A percentile compares a stretch with the other conserved stretches of the same genome.
Evolutionary conservation across 2,113 vertebrate genomes (phyloP).

Genomic region (Spermophilus dauricus): DNA sequence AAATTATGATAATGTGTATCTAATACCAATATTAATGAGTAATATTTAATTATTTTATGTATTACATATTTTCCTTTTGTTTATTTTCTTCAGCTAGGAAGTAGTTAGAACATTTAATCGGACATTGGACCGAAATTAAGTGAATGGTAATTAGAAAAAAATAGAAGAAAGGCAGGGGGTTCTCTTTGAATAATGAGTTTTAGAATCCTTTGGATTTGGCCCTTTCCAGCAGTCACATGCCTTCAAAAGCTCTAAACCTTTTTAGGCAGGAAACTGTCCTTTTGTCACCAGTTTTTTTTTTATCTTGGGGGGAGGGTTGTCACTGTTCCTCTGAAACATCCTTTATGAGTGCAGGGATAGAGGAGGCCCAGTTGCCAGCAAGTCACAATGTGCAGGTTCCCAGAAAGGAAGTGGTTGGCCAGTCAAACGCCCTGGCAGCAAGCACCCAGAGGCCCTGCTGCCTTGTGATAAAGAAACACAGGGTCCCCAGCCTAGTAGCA

Average conservation of each 20-base stretch:
- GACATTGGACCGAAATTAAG: background rate
- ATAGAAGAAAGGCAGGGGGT: background rate
- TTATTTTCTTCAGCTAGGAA: constrained; percentile 28
- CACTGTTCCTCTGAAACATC: constrained; percentile 10
- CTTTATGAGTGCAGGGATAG: constrained; percentile 10
- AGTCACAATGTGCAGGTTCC: background rate
- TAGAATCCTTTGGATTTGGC: background rate
- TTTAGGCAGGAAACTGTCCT: constrained; percentile 23
- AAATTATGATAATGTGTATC: background rate
- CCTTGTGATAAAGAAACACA: constrained; percentile 4
- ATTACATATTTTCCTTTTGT: background rate
- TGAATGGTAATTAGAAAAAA: background rate
- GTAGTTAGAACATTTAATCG: background rate
- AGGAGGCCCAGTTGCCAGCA: background rate
- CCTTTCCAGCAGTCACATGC: background rate
- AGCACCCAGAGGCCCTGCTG: background rate
- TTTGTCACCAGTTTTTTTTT: background rate
- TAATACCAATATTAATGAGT: background rate
- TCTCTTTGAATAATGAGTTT: background rate
- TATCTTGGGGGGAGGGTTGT: background rate
- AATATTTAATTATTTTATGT: background rate
- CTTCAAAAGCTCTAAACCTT: background rate
- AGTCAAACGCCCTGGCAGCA: background rate
- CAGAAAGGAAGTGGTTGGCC: constrained; percentile 34
- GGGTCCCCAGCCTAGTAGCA: background rate